A percentile compares a stretch with the other conserved stretches of the same genome.
phyloP scores from a whole-genome alignment of 2,113 vertebrate species.

The Tricholaema leucomelas region DNA sequence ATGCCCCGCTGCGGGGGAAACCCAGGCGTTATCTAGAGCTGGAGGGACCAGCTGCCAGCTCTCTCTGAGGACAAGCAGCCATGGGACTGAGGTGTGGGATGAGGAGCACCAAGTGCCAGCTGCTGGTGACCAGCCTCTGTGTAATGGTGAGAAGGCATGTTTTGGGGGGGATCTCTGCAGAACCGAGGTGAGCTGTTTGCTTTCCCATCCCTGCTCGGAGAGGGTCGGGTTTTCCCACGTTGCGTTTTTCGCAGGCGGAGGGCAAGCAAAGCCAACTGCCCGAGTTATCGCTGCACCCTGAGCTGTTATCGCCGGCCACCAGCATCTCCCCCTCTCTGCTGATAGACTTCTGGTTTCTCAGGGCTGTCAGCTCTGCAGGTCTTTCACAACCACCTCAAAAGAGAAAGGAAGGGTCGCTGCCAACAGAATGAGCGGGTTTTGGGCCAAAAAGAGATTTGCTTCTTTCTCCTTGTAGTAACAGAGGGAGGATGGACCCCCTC shows the following conservation, averaged over 20 bases:
- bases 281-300: background rate
- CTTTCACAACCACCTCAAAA: background rate
- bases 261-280: conserved; percentile 29
- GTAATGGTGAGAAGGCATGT: conserved; percentile 60
- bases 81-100: conserved; percentile 35
- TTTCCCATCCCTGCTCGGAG: background rate
- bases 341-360: conserved; percentile 40
- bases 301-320: background rate
- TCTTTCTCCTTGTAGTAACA: background rate
- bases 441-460: background rate
- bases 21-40: conserved; percentile 47
- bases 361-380: background rate
- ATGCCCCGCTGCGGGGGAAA: conserved; percentile 20
- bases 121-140: conserved; percentile 66
- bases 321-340: background rate
- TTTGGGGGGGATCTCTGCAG: background rate
- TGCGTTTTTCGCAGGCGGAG: background rate
- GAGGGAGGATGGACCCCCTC: background rate
- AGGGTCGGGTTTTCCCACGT: background rate
- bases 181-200: background rate
- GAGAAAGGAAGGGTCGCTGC: background rate
- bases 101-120: conserved; percentile 67
- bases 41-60: conserved; percentile 4
- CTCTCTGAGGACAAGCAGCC: background rate
- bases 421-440: background rate